phyloP scores from a whole-genome alignment of 2,797 vertebrate species.

The Melopsittacus undulatus region DNA sequence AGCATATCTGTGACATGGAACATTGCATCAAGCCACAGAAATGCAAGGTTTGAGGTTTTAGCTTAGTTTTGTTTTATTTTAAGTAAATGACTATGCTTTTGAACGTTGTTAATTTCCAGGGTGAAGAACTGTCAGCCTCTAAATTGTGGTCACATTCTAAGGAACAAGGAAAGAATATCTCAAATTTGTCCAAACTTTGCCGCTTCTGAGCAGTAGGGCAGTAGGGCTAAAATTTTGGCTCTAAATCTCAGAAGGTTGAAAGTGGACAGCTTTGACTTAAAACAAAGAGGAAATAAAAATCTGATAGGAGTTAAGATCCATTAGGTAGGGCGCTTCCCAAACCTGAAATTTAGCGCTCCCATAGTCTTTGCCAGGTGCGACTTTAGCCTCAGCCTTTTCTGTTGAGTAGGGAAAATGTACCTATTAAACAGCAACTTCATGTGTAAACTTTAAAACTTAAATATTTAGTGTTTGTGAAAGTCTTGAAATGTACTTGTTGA shows the following conservation, averaged over 20 bases:
- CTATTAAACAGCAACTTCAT: not conserved
- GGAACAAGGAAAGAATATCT: not conserved
- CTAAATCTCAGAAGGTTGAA: not conserved
- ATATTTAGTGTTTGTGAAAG: not conserved
- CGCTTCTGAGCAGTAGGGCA: not conserved
- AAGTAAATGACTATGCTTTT: not conserved
- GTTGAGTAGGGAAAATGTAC: not conserved
- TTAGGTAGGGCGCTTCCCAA: not conserved
- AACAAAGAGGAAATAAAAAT: not conserved
- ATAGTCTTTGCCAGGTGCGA: not conserved
- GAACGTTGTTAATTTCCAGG: not conserved
- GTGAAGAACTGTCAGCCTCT: not conserved
- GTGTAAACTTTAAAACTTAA: not conserved
- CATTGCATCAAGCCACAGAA: rapidly evolving
- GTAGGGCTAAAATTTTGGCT: not conserved
- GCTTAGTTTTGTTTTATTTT: not conserved
- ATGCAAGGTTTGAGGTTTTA: not conserved
- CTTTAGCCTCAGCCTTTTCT: not conserved
- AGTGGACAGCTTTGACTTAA: not conserved
- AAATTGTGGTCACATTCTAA: not conserved
- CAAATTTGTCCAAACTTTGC: not conserved
- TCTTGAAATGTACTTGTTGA: not conserved
- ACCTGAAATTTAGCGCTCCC: not conserved
- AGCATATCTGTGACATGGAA: not conserved
- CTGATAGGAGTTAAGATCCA: not conserved